Evolutionary conservation across 2,113 vertebrate genomes (phyloP), one percentile per base, ranked within the genome.

Genomic region (Mastomys coucha): DNA sequence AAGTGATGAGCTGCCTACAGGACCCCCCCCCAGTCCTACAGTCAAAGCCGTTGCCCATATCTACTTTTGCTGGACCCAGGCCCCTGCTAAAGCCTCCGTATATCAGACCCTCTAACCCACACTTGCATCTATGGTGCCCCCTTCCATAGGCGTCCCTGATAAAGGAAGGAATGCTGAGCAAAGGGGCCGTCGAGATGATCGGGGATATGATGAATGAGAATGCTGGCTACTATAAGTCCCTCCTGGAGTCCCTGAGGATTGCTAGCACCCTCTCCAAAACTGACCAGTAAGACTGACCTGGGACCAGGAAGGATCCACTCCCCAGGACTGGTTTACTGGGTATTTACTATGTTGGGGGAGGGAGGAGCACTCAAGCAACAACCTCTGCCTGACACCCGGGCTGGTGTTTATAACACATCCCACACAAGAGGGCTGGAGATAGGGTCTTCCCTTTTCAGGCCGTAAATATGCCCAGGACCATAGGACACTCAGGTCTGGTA

Each of bases 181-280:
- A 5, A 16, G 98, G 93, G 60, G 98, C 97, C 0, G 93, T 98
- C 0, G 36, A 97, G 1, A 98, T 98, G 98, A 98, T 98, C 0
- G 96, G 97, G 0, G 98, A 98, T 56, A 0, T 98, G 72, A 0
- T 98, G 97, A 98, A 98, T 0, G 96, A 98, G 33, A 96, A 98
- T 17, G 56, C 92, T 0, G 97, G 97, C 0, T 98, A 97, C 70
- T 97, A 95, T 7, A 91, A 97, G 1, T 98, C 98, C 17, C 88
- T 98, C 78, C 93, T 98, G 0, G 26, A 87, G 91, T 98, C 98
- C 0, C 77, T 98, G n/a, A 49, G n/a, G 87, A 33, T 19, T 2
- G 96, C 82, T 0, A n/a, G 36, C 0, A 0, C 77, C 95, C 97
- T 98, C 96, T 82, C 87, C 3, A 0, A 24, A 0, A 53, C 0